phyloP scores from a whole-genome alignment of 2,113 vertebrate genomes.

The Nestor notabilis region DNA sequence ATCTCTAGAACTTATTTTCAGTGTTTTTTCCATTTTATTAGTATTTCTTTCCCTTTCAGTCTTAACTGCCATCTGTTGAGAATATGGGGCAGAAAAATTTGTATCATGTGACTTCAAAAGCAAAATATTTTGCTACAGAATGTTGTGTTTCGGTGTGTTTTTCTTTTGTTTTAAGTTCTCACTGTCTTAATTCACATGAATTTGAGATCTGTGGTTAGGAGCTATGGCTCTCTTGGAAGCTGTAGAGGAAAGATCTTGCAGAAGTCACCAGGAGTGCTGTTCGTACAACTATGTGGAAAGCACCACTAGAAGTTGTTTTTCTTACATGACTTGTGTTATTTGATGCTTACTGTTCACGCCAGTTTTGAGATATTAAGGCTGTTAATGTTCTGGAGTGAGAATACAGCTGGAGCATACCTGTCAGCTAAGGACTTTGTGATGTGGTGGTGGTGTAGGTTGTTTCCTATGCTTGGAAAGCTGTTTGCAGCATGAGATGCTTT shows the following conservation, averaged over 20 bases:
- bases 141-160: not conserved
- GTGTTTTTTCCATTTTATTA: not conserved
- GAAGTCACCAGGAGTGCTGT: not conserved
- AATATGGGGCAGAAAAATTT: not conserved
- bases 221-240: not conserved
- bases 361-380: not conserved
- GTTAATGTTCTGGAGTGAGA: not conserved
- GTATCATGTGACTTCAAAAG: not conserved
- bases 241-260: not conserved
- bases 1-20: not conserved
- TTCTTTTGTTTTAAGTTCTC: not conserved
- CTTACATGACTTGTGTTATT: not conserved
- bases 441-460: not conserved
- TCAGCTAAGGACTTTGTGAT: not conserved
- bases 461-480: not conserved
- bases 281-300: not conserved
- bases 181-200: not conserved
- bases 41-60: not conserved
- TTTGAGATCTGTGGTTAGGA: not conserved
- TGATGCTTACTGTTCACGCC: not conserved
- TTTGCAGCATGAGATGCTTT: not conserved
- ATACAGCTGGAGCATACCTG: not conserved
- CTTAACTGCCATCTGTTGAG: not conserved
- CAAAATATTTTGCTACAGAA: not conserved
- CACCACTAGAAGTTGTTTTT: not conserved